Evolutionary conservation across 2,888 invertebrate genomes (phyloP), one percentile per base, ranked within the genome.

Genomic region (Vanessa cardui): DNA sequence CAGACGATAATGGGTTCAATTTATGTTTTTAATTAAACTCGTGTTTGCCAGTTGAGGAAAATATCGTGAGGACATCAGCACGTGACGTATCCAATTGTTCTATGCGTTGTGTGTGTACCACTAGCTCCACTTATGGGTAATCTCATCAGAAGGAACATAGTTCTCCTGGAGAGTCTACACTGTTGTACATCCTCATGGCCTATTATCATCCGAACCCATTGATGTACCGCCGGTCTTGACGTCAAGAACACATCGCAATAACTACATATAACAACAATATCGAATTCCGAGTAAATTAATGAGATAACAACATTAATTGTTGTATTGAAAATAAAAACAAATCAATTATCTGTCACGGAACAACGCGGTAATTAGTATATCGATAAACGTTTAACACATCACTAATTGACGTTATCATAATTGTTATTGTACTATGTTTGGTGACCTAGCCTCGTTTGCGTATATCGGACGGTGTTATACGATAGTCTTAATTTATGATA

Each of bases 361-460:
- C 39, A 33, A 49, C 26, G 16, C 49, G 20, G 20, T 46, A 66
- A 54, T 62, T 50, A 44, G 45, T 52, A 21, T 72, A 74, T 77
- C 76, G 64, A 72, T 46, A 73, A 52, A 66, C 67, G 44, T 61
- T 31, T 31, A 61, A 62, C 39, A 75, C 80, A 80, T 67, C 84
- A 81, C 84, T 84, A 80, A 50, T 61, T 78, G 76, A 77, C 75
- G 78, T 73, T 85, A 86, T 86, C 84, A 71, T 73, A 70, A 76
- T 74, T 73, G 72, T 74, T 72, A 69, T 73, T 75, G 77, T 81
- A 80, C 74, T 78, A 81, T 80, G 80, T 83, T 81, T 80, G 80
- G 81, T 86, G 88, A 88, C 87, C 87, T 85, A 87, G 85, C 84
- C 80, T 82, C 80, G 79, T 80, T 84, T 74, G 75, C 69, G 71